Percentiles rank a stretch among this genome's conserved stretches.
Conservation (phyloP, 2,888 invertebrate species). For the Diachrysia chrysitis region DNA sequence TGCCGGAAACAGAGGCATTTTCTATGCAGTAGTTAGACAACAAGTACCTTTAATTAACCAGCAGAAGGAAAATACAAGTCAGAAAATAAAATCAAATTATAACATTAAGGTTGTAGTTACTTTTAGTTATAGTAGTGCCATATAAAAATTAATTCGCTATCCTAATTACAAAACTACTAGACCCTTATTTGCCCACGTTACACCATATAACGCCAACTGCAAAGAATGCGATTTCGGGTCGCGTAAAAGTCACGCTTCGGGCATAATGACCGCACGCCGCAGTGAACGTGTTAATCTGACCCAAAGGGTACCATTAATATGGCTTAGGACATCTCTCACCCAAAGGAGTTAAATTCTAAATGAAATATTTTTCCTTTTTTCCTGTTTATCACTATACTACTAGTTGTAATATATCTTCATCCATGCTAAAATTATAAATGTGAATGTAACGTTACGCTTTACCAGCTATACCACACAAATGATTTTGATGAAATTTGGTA, state of each 20-base stretch:
- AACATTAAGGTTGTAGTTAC: neutral
- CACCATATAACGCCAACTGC: conserved; percentile 27
- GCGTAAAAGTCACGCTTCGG: conserved; percentile 47
- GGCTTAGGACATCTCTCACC: conserved; percentile 24
- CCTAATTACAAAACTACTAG: conserved; percentile 5
- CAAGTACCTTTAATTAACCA: too few species aligned
- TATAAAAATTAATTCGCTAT: neutral
- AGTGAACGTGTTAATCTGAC: conserved; percentile 53
- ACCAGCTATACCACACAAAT: too few species aligned
- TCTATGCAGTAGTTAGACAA: too few species aligned
- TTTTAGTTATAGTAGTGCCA: neutral
- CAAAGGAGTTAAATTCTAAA: neutral
- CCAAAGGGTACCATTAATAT: conserved; percentile 47
- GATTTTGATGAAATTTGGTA: too few species aligned
- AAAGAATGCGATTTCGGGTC: conserved; percentile 46
- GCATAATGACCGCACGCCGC: conserved; percentile 43
- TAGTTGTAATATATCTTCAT: too few species aligned
- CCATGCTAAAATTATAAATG: too few species aligned
- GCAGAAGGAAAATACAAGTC: neutral
- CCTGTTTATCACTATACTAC: neutral
- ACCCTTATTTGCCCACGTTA: conserved; percentile 17
- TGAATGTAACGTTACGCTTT: too few species aligned
- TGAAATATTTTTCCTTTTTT: neutral
- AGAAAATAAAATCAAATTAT: neutral
- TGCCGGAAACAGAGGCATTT: too few species aligned